Evolutionary conservation across 2,888 invertebrate species (phyloP).

Genomic region (Trisateles emortualis): DNA sequence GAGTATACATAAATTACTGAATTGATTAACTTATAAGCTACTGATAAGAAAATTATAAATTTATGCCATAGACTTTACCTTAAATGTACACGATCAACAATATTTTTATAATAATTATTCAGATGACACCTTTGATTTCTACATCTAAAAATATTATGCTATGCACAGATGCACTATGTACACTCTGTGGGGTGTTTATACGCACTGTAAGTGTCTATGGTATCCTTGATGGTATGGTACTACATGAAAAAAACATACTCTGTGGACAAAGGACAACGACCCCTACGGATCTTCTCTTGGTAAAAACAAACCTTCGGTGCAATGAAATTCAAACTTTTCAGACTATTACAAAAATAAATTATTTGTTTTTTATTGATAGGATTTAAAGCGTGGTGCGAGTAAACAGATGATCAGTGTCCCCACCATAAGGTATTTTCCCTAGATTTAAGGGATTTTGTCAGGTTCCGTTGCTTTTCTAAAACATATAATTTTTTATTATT

Average conservation of each 20-base stretch:
- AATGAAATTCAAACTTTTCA: too few species aligned
- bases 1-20: conserved; percentile 79
- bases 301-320: too few species aligned
- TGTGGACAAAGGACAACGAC: too few species aligned
- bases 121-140: conserved; percentile 83
- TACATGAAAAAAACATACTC: neutral
- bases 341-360: too few species aligned
- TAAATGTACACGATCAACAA: conserved; percentile 69
- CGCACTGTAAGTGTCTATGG: neutral
- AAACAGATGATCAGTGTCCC: too few species aligned
- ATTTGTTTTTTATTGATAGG: too few species aligned
- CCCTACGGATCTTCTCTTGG: too few species aligned
- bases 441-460: too few species aligned
- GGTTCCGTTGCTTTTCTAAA: too few species aligned
- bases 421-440: too few species aligned
- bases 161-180: conserved; percentile 21
- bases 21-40: conserved; percentile 49
- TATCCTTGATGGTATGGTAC: neutral
- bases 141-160: conserved; percentile 86
- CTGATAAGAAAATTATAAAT: conserved; percentile 37
- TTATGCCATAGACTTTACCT: conserved; percentile 70
- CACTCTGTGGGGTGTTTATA: conserved; percentile 4
- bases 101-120: conserved; percentile 67
- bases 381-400: too few species aligned
- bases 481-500: too few species aligned